Base-by-base conservation (phyloP, 1,140 invertebrate genomes). In the Zophobas morio region DNA sequence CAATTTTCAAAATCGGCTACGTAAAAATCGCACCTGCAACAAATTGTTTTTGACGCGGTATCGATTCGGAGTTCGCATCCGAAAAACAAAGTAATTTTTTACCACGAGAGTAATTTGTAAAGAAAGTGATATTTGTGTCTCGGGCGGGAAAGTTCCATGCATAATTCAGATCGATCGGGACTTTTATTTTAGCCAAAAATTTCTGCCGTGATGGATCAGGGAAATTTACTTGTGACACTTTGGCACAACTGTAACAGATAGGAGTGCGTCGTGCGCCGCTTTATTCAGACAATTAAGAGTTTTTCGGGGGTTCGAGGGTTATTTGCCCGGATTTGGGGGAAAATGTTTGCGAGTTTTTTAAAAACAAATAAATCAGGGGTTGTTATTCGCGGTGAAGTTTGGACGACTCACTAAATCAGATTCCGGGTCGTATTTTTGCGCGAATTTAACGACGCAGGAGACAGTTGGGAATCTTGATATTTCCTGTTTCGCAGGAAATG, bases 401-500 rank as follows among this genome's bases (percentile, higher is more conserved):
- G 20, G 42, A 4, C 42, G 3, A 46, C 3, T 4, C 42, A 4
- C 8, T 46, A 46, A 46, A 46, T 46, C 42, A 20, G 20, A 20
- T 20, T 20, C 20, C 20, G 20, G 20, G 20, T 20, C 20, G 20
- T 20, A 20, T 20, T 20, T 20, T 20, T 20, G 20, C 20, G 20
- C 20, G 20, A 20, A 20, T 20, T 20, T 20, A 20, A 20, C 20
- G 20, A 20, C 20, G 20, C 20, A 20, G 20, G 20, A 20, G 42
- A 46, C 42, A 8, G 42, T 8, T 3, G 3, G 42, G 42, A 56
- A 32, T 1, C 32, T 34, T 56, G 56, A 60, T 60, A 37, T 60
- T 60, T 60, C 56, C 35, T 33, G 54, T 56, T 56, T 56, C 32
- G 6, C 54, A 33, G 54, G 54, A 56, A 56, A 56, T 56, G 35